Conservation (phyloP, 1,140 invertebrate genomes). For the Drosophila miranda region DNA sequence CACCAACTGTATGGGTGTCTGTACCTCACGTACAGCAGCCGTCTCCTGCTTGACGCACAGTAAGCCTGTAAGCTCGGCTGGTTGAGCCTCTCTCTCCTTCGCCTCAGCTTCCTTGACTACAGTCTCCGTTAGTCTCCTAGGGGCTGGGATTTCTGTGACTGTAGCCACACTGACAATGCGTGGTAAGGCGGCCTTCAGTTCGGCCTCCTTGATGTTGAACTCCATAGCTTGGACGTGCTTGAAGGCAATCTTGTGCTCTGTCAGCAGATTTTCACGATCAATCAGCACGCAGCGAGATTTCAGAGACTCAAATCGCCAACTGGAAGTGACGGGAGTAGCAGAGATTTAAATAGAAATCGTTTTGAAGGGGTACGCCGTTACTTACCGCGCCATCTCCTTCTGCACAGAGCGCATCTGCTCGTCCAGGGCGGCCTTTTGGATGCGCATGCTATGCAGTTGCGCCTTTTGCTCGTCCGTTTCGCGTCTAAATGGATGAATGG, state of each 20-base stretch:
- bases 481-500: conserved; percentile 67
- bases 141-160: neutral
- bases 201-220: conserved; percentile 64
- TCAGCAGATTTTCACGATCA: conserved; percentile 75
- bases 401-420: conserved; percentile 70
- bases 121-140: neutral
- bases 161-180: conserved; percentile 49
- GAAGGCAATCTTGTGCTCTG: conserved; percentile 71
- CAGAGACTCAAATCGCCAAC: conserved; percentile 81
- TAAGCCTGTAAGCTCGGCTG: too few species aligned
- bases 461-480: conserved; percentile 79
- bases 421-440: conserved; percentile 76
- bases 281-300: conserved; percentile 80
- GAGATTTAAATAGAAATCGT: neutral
- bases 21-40: too few species aligned
- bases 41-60: too few species aligned
- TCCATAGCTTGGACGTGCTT: conserved; percentile 67
- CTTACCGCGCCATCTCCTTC: conserved; percentile 73
- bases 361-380: neutral
- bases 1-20: too few species aligned
- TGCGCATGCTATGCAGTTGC: conserved; percentile 65
- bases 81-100: too few species aligned
- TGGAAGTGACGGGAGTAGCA: conserved; percentile 5
- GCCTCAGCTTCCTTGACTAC: neutral
- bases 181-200: conserved; percentile 59